Percentiles rank a stretch among this genome's conserved stretches.
Conservation (phyloP, 92 coral and sea anemone genomes). For the Zoanthus solanderi region DNA sequence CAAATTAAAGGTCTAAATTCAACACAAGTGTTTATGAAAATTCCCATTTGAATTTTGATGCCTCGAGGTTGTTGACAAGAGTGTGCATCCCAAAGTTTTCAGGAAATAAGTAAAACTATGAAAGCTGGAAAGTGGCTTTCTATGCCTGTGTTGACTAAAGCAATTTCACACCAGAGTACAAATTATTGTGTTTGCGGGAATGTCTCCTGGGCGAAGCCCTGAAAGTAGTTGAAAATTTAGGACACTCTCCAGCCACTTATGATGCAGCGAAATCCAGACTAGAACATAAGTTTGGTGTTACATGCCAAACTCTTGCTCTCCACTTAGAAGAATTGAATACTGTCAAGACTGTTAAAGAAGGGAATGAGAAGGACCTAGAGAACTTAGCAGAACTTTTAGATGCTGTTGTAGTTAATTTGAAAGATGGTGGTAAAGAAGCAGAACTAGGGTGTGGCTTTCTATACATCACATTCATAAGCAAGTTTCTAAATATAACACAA, state of each 20-base stretch:
- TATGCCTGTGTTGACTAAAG: too few species aligned
- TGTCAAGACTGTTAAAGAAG: conserved; percentile 25
- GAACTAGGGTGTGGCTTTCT: conserved; percentile 70
- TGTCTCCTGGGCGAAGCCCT: conserved; percentile 20
- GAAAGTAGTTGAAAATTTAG: not conserved
- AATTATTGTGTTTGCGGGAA: conserved; percentile 48
- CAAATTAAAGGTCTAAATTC: not conserved
- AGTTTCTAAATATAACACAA: too few species aligned
- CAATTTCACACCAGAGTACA: conserved; percentile 37
- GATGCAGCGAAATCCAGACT: conserved; percentile 53
- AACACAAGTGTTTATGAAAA: not conserved
- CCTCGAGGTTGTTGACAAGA: not conserved
- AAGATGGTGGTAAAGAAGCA: conserved; percentile 65
- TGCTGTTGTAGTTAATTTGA: conserved; percentile 58
- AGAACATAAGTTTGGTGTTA: too few species aligned
- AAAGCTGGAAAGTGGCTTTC: not conserved
- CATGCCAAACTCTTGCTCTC: conserved; percentile 28
- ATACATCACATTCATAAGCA: too few species aligned
- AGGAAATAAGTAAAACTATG: conserved; percentile 20
- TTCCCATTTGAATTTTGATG: not conserved
- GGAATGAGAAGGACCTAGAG: conserved; percentile 54
- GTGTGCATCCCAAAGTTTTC: not conserved
- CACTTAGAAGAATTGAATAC: conserved; percentile 47
- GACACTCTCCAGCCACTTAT: conserved; percentile 66
- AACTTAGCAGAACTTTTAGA: conserved; percentile 50